Evolutionary conservation across 2,113 vertebrate species (phyloP).

Genomic region (Cairina moschata): DNA sequence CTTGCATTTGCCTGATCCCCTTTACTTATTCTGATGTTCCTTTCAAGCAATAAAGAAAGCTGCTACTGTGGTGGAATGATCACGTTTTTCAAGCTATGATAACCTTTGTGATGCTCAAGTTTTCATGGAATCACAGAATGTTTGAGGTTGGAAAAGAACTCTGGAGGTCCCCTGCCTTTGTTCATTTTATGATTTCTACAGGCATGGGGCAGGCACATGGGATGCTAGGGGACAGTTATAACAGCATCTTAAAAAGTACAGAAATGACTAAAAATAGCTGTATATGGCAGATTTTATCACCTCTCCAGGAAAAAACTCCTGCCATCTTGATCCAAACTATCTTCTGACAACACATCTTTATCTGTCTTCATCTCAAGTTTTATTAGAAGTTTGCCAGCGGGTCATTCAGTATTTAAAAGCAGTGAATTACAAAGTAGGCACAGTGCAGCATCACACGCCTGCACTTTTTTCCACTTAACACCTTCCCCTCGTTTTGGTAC

Average conservation of each 20-base stretch:
- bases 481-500: neutral
- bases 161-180: neutral
- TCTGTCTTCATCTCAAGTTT: neutral
- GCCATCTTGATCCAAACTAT: neutral
- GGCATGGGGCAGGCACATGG: neutral
- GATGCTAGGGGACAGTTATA: neutral
- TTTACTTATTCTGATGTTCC: neutral
- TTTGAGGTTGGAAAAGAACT: neutral
- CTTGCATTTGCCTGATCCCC: neutral
- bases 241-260: neutral
- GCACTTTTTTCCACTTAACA: neutral
- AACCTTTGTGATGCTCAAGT: neutral
- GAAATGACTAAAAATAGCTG: neutral
- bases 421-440: neutral
- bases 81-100: neutral
- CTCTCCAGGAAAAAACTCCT: neutral
- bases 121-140: neutral
- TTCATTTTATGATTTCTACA: neutral
- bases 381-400: neutral
- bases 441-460: neutral
- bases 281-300: neutral
- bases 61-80: neutral
- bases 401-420: neutral
- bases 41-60: constrained; percentile 11
- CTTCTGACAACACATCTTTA: neutral